Evolutionary conservation across 2,888 invertebrate genomes (phyloP).

Genomic region (Aradus depressus): DNA sequence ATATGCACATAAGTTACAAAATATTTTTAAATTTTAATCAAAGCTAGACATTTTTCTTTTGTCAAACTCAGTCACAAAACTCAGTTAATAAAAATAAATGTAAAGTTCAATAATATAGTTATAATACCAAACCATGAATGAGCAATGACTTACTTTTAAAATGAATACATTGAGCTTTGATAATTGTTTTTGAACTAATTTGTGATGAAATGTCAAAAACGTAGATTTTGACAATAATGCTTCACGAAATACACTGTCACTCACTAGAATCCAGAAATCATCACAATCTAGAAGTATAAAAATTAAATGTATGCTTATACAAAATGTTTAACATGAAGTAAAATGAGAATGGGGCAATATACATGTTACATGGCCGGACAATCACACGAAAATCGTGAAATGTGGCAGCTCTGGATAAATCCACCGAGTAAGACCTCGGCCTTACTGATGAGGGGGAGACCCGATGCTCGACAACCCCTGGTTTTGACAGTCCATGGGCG

Average conservation of each 20-base stretch:
- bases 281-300: slow-evolving; percentile 32
- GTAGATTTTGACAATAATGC: slow-evolving; percentile 41
- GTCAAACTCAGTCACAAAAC: not conserved
- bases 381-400: no score
- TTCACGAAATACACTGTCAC: slow-evolving; percentile 38
- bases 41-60: not conserved
- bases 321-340: not conserved
- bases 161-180: slow-evolving; percentile 43
- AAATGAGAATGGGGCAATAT: not conserved
- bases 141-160: slow-evolving; percentile 41
- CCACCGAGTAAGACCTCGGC: no score
- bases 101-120: no score
- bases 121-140: no score
- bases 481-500: no score
- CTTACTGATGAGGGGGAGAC: no score
- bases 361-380: no score
- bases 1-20: no score
- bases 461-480: no score
- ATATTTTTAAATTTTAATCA: no score
- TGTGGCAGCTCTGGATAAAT: no score
- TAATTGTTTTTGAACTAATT: slow-evolving; percentile 44
- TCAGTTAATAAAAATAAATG: not conserved
- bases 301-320: not conserved
- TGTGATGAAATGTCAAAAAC: slow-evolving; percentile 38
- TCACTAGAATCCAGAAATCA: slow-evolving; percentile 43